These are phyloP conservation scores for Pelmatolapia mariae DNA, from an alignment of 2,113 vertebrate genomes.

Conservation along the genomic window DNA sequence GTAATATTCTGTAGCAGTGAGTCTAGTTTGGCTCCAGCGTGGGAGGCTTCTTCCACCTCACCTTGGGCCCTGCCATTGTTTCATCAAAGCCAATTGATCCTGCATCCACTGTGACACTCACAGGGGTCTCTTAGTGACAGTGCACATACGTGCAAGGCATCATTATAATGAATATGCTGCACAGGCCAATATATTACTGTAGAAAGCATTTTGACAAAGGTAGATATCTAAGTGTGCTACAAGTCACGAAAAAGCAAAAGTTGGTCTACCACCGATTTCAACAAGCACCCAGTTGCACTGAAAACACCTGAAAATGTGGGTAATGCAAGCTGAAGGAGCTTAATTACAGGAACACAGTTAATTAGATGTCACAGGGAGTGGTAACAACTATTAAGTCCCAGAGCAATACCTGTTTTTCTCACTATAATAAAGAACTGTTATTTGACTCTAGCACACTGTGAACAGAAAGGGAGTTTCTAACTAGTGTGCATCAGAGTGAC, in stretches of 20 bases:
- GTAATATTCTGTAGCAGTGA: conserved; percentile 16
- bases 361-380: background rate
- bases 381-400: background rate
- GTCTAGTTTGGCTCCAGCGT: conserved; percentile 18
- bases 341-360: background rate
- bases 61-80: conserved; percentile 34
- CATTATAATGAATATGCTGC: conserved; percentile 39
- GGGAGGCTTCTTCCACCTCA: conserved; percentile 34
- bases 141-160: conserved; percentile 9
- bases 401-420: background rate
- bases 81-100: conserved; percentile 52
- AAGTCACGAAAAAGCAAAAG: background rate
- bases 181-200: background rate
- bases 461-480: background rate
- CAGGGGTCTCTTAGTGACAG: conserved; percentile 20
- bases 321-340: background rate
- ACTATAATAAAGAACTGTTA: background rate
- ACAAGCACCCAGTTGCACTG: background rate
- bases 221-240: background rate
- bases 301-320: background rate
- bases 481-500: background rate
- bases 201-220: background rate
- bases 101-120: conserved; percentile 11
- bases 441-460: background rate
- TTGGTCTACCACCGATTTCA: background rate